Evolutionary conservation across 2,888 invertebrate species (phyloP).

Genomic region (Quadroppia sp.): DNA sequence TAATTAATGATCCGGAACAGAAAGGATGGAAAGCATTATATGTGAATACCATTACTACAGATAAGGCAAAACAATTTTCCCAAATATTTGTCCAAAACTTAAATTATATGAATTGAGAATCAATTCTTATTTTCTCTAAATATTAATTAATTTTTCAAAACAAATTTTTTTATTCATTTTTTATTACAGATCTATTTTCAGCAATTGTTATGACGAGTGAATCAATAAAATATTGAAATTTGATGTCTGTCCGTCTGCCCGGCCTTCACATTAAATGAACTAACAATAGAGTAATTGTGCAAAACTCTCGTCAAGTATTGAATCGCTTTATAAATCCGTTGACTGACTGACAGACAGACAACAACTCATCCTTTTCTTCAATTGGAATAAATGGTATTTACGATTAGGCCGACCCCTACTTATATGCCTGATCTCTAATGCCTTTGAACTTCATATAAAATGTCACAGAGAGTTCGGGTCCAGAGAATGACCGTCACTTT

Average conservation of each 20-base stretch:
- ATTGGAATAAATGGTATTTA: slow-evolving; percentile 31
- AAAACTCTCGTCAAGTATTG: background rate
- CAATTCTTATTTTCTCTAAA: background rate
- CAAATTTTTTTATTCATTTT: no score
- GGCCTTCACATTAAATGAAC: no score
- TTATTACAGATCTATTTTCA: no score
- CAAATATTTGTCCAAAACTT: background rate
- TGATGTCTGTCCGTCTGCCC: no score
- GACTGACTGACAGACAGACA: slow-evolving; percentile 2
- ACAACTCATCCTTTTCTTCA: slow-evolving; percentile 2
- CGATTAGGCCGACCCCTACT: slow-evolving; percentile 5
- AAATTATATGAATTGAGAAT: no score
- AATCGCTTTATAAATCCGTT: slow-evolving; percentile 3
- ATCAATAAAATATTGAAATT: no score
- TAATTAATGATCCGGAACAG: slow-evolving; percentile 25
- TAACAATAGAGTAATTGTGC: background rate
- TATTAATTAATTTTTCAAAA: background rate
- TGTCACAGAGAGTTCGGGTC: slow-evolving; percentile 23
- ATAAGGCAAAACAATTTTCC: slow-evolving; percentile 6
- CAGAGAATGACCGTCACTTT: slow-evolving; percentile 30
- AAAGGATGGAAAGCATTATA: slow-evolving; percentile 9
- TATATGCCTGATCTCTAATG: slow-evolving; percentile 22
- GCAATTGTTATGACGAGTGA: no score
- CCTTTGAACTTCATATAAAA: slow-evolving; percentile 23
- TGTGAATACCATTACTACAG: background rate